phyloP scores from a whole-genome alignment of 2,113 vertebrate genomes.

The Todiramphus chloris region DNA sequence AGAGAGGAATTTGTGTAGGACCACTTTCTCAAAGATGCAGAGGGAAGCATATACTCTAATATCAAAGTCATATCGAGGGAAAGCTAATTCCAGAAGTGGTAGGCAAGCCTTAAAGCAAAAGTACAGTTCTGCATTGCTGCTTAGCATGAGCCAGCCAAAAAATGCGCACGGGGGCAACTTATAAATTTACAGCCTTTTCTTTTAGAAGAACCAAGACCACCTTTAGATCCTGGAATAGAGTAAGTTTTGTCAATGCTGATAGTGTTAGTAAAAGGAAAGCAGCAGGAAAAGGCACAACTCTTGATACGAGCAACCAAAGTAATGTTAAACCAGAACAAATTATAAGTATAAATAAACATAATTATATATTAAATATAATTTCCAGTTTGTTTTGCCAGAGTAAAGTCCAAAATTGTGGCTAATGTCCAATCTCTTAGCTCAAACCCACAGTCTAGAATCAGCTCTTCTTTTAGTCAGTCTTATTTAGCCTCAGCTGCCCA shows the following conservation, averaged over 20 bases:
- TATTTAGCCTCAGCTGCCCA: neutral
- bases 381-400: neutral
- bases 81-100: neutral
- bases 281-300: neutral
- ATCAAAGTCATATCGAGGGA: neutral
- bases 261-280: neutral
- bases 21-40: neutral
- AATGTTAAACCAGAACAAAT: neutral
- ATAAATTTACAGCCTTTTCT: neutral
- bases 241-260: neutral
- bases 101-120: conserved; percentile 1
- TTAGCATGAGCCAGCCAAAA: neutral
- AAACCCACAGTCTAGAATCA: neutral
- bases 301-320: neutral
- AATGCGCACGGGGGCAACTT: neutral
- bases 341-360: neutral
- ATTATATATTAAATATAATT: neutral
- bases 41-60: neutral
- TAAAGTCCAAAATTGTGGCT: neutral
- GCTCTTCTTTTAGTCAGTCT: neutral
- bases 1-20: neutral
- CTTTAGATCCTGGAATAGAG: neutral
- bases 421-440: neutral
- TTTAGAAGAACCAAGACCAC: neutral
- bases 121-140: neutral